Base-by-base conservation (phyloP, 2,113 vertebrate genomes). In the Engraulis encrasicolus region DNA sequence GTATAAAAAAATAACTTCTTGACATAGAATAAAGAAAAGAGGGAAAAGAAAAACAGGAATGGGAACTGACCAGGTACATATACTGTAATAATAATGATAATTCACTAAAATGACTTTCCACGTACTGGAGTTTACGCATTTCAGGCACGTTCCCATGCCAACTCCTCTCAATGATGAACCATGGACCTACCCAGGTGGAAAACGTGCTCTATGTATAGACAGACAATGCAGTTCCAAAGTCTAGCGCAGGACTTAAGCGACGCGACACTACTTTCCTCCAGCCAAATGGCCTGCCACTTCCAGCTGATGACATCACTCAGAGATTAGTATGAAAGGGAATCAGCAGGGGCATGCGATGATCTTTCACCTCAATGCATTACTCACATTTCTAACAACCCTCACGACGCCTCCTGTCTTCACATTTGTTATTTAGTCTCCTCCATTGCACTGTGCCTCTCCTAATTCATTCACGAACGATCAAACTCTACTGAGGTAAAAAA, bases 351-450 rank as follows among this genome's bases (percentile, higher is more conserved):
- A 34, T 3, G 66, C 66, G 34, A 74, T 74, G 14, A 74, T 74
- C 66, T 74, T 74, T 74, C 66, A 74, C 66, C 66, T 74, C 31
- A 36, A 31, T 14, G 11, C 34, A 74, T 74, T 74, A 74, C 66
- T 74, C 66, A 74, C 12, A 74, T 74, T 12, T 23, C 66, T 74
- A 74, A 74, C 31, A 27, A 31, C 31, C 31, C 15, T 74, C 66
- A 31, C 66, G 0, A 66, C 66, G 14, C 18, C 52, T 34, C 15
- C 52, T 27, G 27, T 74, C 66, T 74, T 14, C 27, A 27, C 66
- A n/a, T n/a, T 74, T 74, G 66, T 74, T 74, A 74, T 74, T 36
- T 14, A 5, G 66, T 74, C 31, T 15, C 66, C 66, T 31, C n/a
- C n/a, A n/a, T n/a, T n/a, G n/a, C 66, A 74, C 66, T 74, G 27